Conservation (phyloP, 2,797 vertebrate species). For the Serranus cabrilla region DNA sequence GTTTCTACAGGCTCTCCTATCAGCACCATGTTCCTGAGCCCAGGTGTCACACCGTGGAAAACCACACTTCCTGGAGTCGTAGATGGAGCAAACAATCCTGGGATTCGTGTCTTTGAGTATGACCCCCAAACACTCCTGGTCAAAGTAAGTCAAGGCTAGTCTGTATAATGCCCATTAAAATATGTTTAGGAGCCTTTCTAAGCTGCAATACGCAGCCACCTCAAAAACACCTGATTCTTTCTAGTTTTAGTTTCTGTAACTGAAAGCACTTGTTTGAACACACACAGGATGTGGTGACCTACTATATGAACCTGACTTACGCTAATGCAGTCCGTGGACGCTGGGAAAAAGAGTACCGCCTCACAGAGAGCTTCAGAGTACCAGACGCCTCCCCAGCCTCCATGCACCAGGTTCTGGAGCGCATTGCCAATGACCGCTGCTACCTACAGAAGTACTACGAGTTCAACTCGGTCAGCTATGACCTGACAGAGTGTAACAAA, state of each 20-base stretch:
- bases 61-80: slow-evolving; percentile 93
- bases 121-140: slow-evolving; percentile 89
- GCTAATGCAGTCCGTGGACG: slow-evolving; percentile 83
- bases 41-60: slow-evolving; percentile 95
- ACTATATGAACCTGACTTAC: slow-evolving; percentile 92
- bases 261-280: slow-evolving; percentile 13
- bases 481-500: slow-evolving; percentile 81
- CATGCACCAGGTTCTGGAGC: slow-evolving; percentile 87
- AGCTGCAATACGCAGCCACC: no score
- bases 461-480: slow-evolving; percentile 94
- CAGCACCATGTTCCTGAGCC: slow-evolving; percentile 92
- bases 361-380: slow-evolving; percentile 90
- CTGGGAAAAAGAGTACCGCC: slow-evolving; percentile 94
- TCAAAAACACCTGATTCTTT: not conserved
- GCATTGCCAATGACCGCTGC: slow-evolving; percentile 70
- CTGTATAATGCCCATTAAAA: not conserved
- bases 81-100: slow-evolving; percentile 96
- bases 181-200: not conserved
- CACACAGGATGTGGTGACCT: slow-evolving; percentile 92
- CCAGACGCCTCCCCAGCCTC: slow-evolving; percentile 86
- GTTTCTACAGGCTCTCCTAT: slow-evolving; percentile 86
- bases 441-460: slow-evolving; percentile 91
- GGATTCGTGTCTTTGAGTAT: slow-evolving; percentile 91
- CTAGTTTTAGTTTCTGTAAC: slow-evolving; percentile 7
- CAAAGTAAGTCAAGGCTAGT: slow-evolving; percentile 81